Evolutionary conservation across 2,888 invertebrate species (phyloP), one percentile per base, ranked within the genome.

Genomic region (Cybosia mesomella): DNA sequence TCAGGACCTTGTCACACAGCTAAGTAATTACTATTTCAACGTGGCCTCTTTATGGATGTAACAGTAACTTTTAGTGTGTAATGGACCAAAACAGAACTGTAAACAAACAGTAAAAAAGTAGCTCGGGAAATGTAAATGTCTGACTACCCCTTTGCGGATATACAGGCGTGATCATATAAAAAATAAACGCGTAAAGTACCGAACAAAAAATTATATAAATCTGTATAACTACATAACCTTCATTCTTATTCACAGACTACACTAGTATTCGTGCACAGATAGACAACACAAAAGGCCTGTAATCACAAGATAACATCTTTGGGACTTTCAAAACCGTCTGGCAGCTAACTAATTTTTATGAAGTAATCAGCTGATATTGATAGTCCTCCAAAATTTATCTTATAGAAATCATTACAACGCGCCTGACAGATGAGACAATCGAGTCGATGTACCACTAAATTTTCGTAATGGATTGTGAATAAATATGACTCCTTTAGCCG

Each of bases 381-480:
- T 73, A 76, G 64, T 64, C 70, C 66, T 71, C 76, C 73, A 66
- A 68, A 74, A 53, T 68, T 76, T 73, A 73, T 73, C 73, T 72
- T 76, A 76, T 58, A 64, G 49, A 71, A 80, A 75, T 74, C 70
- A 75, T 75, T 73, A 80, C 81, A 77, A 78, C 78, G n/a, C 58
- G 58, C 58, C 64, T 74, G 81, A 85, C 79, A 72, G 78, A 78
- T 81, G 75, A 77, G 73, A 77, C 79, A 83, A 58, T 81, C 69
- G 72, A 79, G 71, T 74, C 79, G 80, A 83, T 83, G 76, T 75
- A 81, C 76, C 77, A 83, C 83, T 76, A 77, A 81, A 72, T 87
- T 89, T 86, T 85, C 86, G 84, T 84, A 89, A 89, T 87, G 82
- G 84, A 83, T 85, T 84, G 77, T 82, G 74, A 77, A 81, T 83